Evolutionary conservation across 2,888 invertebrate species (phyloP).

Genomic region (Cabera pusaria): DNA sequence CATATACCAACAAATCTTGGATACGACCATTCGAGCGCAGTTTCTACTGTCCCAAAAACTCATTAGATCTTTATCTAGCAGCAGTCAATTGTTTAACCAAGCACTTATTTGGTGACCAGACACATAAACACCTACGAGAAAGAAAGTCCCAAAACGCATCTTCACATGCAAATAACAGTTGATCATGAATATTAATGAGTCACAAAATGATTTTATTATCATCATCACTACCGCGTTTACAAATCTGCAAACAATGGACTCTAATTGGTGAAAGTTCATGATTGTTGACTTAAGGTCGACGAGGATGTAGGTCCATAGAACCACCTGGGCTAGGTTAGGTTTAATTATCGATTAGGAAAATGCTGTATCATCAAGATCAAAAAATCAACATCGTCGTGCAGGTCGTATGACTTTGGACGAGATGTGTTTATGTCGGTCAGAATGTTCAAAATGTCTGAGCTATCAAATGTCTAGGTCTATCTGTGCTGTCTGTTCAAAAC

Average conservation of each 20-base stretch:
- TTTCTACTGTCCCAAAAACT: conserved; percentile 1
- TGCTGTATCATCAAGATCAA: too few species aligned
- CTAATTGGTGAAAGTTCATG: conserved; percentile 45
- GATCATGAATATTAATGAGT: conserved; percentile 36
- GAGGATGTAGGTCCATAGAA: too few species aligned
- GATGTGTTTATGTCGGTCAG: too few species aligned
- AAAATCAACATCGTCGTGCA: too few species aligned
- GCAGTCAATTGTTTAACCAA: conserved; percentile 1
- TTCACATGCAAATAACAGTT: conserved; percentile 33
- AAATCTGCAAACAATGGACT: conserved; percentile 41
- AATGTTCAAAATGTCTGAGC: too few species aligned
- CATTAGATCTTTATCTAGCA: not conserved
- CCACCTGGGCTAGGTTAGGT: conserved; percentile 1
- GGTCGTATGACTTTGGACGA: too few species aligned
- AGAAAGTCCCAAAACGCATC: conserved; percentile 33
- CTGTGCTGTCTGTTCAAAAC: too few species aligned
- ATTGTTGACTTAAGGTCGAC: conserved; percentile 20
- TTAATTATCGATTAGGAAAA: conserved; percentile 7
- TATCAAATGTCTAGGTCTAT: too few species aligned
- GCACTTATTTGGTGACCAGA: conserved; percentile 6
- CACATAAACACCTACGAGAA: conserved; percentile 24
- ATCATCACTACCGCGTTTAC: conserved; percentile 27
- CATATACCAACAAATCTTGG: too few species aligned
- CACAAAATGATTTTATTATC: conserved; percentile 25
- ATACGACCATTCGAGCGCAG: too few species aligned